Base-by-base conservation (phyloP, 2,797 vertebrate genomes). In the Geotrypetes seraphini region DNA sequence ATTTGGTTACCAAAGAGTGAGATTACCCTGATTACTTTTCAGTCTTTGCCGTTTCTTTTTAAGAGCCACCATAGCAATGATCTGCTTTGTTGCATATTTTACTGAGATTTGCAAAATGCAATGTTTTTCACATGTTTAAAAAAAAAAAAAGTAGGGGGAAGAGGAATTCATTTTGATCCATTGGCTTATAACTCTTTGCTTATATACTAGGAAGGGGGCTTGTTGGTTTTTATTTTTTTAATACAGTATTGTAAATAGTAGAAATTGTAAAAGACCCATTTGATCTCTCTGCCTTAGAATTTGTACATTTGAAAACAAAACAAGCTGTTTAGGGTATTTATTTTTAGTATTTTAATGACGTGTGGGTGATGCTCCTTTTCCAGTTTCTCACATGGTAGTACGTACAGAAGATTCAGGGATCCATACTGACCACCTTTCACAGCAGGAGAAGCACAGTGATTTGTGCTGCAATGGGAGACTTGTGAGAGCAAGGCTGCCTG, bases 1-100 rank as follows among this genome's bases (percentile, higher is more conserved):
- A 69, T 78, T 85, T 68, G 73, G 80, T 85, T 79, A 95, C 93
- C 92, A 96, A 96, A 98, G 91, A 96, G 65, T 75, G 79, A 56
- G 71, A 70, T 63, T n/a, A 41, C 34, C 19, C 30, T 69, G 57
- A 31, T 53, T 63, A 71, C 62, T 60, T 63, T 49, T 55, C 49
- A 59, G 73, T 65, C 17, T 39, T 58, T 78, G 68, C 72, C 71
- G 75, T 56, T 55, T 60, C 53, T 59, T 69, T 57, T 65, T 34
- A 59, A 43, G 16, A 28, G 41, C 12, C 38, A 25, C 33, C 14
- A 34, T 69, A 69, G 66, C 43, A 57, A 58, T n/a, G 39, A 40
- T 60, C 68, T n/a, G 1, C 59, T 57, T 63, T 30, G 38, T 36
- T 69, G 51, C 69, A 38, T 57, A 58, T 73, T 69, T 66, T 55